A percentile compares a stretch with the other conserved stretches of the same genome.
phyloP scores from a whole-genome alignment of 2,113 vertebrate species.

The Penelope pileata region DNA sequence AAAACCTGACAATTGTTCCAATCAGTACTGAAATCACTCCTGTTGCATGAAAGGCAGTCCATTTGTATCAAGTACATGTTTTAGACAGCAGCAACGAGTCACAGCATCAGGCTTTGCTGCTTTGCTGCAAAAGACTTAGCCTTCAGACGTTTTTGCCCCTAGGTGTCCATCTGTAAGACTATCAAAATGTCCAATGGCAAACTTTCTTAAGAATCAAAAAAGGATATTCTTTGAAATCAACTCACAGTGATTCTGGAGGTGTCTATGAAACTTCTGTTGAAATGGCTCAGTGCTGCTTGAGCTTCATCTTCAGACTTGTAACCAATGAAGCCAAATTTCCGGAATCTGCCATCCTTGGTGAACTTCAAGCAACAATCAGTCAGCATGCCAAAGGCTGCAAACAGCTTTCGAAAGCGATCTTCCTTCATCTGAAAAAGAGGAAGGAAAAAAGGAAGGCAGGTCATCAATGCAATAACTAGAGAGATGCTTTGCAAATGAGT shows the following conservation, averaged over 20 bases:
- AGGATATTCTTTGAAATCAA: rapidly evolving
- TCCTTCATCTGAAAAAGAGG: constrained; percentile 86
- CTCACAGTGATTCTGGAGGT: constrained; percentile 88
- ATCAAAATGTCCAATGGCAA: not conserved
- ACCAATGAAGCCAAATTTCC: constrained; percentile 97
- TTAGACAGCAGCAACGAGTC: not conserved
- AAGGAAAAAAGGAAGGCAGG: rapidly evolving
- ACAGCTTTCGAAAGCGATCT: constrained; percentile 88
- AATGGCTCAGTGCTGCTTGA: constrained; percentile 81
- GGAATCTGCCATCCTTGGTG: constrained; percentile 92
- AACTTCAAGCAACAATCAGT: constrained; percentile 94
- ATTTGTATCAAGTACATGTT: not conserved
- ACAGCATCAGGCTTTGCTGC: not conserved
- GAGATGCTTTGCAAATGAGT: rapidly evolving
- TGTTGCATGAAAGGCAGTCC: rapidly evolving
- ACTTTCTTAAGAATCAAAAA: not conserved
- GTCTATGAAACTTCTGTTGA: constrained; percentile 92
- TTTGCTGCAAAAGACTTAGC: not conserved
- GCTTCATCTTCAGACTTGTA: constrained; percentile 90
- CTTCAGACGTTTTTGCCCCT: not conserved
- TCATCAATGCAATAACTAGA: not conserved
- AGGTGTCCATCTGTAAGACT: not conserved
- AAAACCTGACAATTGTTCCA: not conserved
- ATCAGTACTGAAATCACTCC: not conserved
- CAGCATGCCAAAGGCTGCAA: constrained; percentile 86